Conservation (phyloP, 2,113 vertebrate species). For the Lepidothrix coronata region DNA sequence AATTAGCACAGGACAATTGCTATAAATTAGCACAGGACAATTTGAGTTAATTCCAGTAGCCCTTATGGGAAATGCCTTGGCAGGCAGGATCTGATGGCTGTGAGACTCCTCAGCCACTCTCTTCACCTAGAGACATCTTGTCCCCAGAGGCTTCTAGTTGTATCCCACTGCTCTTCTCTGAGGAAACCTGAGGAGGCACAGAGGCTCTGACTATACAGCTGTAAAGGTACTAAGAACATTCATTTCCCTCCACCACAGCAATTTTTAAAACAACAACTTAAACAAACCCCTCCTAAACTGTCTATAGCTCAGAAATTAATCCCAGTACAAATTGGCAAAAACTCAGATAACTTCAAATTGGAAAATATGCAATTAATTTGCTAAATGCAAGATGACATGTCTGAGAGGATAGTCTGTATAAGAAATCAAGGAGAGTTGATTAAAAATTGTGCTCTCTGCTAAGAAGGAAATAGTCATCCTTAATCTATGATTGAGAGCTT, state of each 20-base stretch:
- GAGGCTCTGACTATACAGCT: neutral
- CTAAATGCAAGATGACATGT: slow-evolving; percentile 1
- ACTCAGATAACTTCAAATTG: neutral
- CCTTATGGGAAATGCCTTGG: neutral
- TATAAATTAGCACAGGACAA: neutral
- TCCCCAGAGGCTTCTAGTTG: neutral
- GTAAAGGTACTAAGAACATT: slow-evolving; percentile 25
- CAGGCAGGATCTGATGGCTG: neutral
- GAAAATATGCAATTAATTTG: slow-evolving; percentile 21
- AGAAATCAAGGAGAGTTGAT: neutral
- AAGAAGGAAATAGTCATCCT: slow-evolving; percentile 2
- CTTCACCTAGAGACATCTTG: neutral
- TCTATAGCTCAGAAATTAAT: slow-evolving; percentile 13
- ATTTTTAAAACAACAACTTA: slow-evolving; percentile 20
- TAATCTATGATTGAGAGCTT: neutral
- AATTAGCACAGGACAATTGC: neutral
- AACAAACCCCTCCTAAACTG: slow-evolving; percentile 2
- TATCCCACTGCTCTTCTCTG: neutral
- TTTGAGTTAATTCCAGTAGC: neutral
- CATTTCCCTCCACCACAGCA: slow-evolving; percentile 21
- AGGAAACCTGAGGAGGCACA: neutral
- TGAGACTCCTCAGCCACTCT: neutral
- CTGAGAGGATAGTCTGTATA: neutral
- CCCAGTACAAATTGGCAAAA: slow-evolving; percentile 7
- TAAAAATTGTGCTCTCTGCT: neutral